phyloP scores from a whole-genome alignment of 2,113 vertebrate genomes.

The Channa argus region DNA sequence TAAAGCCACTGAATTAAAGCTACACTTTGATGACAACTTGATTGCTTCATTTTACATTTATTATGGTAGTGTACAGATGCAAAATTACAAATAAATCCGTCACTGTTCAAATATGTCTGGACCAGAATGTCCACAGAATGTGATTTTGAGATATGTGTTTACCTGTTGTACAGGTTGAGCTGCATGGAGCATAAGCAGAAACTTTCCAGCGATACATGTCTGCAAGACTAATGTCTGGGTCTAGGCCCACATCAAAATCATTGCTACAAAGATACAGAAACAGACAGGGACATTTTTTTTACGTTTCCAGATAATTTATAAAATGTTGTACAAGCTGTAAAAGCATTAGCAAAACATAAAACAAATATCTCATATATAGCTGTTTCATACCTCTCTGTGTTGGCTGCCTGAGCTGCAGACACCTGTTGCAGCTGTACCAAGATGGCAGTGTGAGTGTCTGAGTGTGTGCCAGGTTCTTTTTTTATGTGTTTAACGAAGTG shows the following conservation, averaged over 20 bases:
- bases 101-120: no score
- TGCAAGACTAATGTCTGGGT: constrained; percentile 86
- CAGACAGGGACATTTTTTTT: background rate
- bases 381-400: constrained; percentile 84
- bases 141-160: constrained; percentile 31
- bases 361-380: background rate
- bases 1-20: no score
- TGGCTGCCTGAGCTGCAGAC: constrained; percentile 80
- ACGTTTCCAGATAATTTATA: no score
- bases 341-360: background rate
- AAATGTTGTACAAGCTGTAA: no score
- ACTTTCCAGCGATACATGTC: constrained; percentile 94
- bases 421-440: constrained; percentile 71
- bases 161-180: constrained; percentile 93
- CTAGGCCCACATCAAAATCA: constrained; percentile 85
- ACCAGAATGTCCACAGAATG: no score
- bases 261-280: constrained; percentile 80
- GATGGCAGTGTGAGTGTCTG: constrained; percentile 29
- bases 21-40: no score
- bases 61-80: no score
- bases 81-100: no score
- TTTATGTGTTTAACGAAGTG: background rate
- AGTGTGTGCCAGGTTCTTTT: constrained; percentile 46
- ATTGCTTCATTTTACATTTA: no score
- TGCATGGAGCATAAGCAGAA: constrained; percentile 92